These are phyloP conservation scores for Musca vetustissima DNA, from an alignment of 1,140 invertebrate species.

Conservation along the genomic window DNA sequence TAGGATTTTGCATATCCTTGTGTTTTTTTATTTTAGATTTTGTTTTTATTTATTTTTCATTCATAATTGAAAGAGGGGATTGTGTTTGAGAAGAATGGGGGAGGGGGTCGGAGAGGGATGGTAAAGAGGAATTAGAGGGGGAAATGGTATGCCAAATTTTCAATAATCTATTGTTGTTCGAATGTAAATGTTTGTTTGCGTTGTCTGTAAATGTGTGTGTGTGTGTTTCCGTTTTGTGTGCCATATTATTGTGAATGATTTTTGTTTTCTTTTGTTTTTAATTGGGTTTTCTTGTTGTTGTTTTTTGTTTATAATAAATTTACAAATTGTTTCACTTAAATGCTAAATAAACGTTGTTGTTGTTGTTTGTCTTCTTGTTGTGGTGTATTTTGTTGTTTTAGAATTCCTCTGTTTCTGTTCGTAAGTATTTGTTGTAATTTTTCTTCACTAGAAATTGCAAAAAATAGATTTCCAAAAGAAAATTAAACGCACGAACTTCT, in stretches of 20 bases:
- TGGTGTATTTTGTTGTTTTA: conserved; percentile 35
- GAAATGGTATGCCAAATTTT: neutral
- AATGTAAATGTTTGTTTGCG: neutral
- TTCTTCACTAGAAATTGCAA: too few species aligned
- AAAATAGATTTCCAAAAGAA: neutral
- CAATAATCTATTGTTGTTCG: neutral
- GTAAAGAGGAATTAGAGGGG: neutral
- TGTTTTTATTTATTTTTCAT: too few species aligned
- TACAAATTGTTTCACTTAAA: conserved; percentile 18
- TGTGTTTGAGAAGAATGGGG: too few species aligned
- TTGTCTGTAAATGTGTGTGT: conserved; percentile 8
- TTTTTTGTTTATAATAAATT: conserved; percentile 30
- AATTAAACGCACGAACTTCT: neutral
- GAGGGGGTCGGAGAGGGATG: too few species aligned
- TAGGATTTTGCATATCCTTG: conserved; percentile 26
- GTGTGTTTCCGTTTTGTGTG: neutral
- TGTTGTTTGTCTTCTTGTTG: neutral
- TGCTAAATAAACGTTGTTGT: conserved; percentile 16
- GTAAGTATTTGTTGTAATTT: conserved; percentile 24
- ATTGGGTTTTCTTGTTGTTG: too few species aligned
- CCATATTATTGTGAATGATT: conserved; percentile 27
- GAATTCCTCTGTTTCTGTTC: conserved; percentile 29
- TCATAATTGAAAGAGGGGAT: too few species aligned
- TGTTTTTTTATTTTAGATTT: conserved; percentile 25
- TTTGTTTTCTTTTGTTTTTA: conserved; percentile 29